Base-by-base conservation (phyloP, 2,888 invertebrate species). In the Marronus borbonicus region DNA sequence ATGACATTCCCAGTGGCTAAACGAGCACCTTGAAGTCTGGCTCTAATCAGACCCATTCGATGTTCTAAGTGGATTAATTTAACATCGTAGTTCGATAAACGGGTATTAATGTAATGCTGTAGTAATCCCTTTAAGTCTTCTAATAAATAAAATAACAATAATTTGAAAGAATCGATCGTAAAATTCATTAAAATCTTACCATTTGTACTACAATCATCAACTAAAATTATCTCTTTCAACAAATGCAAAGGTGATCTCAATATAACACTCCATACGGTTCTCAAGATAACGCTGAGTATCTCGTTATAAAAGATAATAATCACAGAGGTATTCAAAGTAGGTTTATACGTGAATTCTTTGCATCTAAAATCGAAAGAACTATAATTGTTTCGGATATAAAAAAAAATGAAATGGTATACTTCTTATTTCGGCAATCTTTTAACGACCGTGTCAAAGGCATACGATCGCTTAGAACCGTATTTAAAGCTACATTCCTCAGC, bases 181-280 rank as follows among this genome's bases (percentile, higher is more conserved):
- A 36, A 36, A 36, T 36, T 36, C 5, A 17, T 44, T 8, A 8
- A 8, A 20, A 58, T 44, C 86, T 86, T 87, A 93, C 93, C 91
- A 88, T 91, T 92, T 55, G 96, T 95, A 82, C 97, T 97, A 87
- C 93, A 94, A 89, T 99, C 98, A 87, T 99, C 98, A n/a, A 98
- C 94, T 10, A 99, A 90, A 85, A 99, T 95, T 78, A 99, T 95
- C 90, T 99, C 98, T 86, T 96, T 94, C 14, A 99, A 90, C 84
- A 95, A 91, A 80, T 89, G 90, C 81, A 89, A 90, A 50, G 92
- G 95, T 84, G 93, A 93, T 88, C 93, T 89, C 86, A 95, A 94
- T 74, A 97, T 89, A n/a, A 97, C 96, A 86, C 96, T 96, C 92
- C 96, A 95, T n/a, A 97, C 92, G 0, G 97, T 97, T 78, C 97